Evolutionary conservation across 2,797 vertebrate genomes (phyloP), one percentile per base, ranked within the genome.

Genomic region (Enteromius argenteus): DNA sequence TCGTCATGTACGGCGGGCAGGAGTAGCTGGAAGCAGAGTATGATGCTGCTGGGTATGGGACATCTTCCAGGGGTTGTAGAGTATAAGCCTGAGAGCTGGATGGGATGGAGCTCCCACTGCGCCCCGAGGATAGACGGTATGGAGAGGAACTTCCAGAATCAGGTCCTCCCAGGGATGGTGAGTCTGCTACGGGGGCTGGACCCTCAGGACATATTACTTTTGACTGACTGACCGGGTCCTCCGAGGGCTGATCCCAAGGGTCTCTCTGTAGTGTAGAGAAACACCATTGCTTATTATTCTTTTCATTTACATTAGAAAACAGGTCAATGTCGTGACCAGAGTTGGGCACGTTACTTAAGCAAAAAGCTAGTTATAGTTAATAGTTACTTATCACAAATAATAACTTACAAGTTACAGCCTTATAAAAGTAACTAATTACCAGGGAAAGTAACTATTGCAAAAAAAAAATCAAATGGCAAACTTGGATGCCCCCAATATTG

Each of bases 21-120:
- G 94, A 74, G 82, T 95, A 96, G 19, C 95, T 84, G 0, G 95
- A 86, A 2, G 90, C 44, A 23, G 93, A 68, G 0, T 93, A 96
- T 44, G 93, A 91, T 0, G 94, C 37, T 5, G 87, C 42, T 0
- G 93, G 49, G 53, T 92, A 96, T 73, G 95, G 94, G 15, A 91
- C 91, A 9, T 97, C 96, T 56, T 97, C 96, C 0, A 95, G 90
- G 0, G 94, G 64, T n/a, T 95, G 95, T 79, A 96, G 81, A 0
- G 95, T 87, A 89, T 95, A 96, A 32, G 94, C 51, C 84, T 95
- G 96, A 17, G 92, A 76, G 80, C 91, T 94, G 0, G 94, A 85
- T 0, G 92, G 2, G 56, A 92, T 73, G 0, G 92, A 17, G 76
- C 83, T 83, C 7, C 84, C 86, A 3, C 86, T 86, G 1, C 75